A percentile compares a stretch with the other conserved stretches of the same genome.
phyloP scores from a whole-genome alignment of 2,888 invertebrate genomes.

The Ormyrus labotus region DNA sequence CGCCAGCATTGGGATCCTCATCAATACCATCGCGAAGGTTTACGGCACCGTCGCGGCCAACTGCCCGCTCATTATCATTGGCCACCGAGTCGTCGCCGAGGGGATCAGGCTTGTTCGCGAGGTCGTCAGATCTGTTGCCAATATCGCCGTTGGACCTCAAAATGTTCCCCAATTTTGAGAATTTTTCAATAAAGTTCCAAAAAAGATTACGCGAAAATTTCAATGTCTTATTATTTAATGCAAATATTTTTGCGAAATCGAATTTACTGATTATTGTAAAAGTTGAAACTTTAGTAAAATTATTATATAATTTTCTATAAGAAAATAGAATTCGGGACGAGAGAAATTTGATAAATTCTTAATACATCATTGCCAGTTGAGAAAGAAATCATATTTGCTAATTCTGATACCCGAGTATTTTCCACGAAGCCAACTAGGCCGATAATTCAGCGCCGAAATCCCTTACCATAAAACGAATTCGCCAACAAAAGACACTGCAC shows the following conservation, averaged over 20 bases:
- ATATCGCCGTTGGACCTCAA: slow-evolving; percentile 55
- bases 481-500: background rate
- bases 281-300: no score
- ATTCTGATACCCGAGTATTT: background rate
- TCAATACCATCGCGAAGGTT: slow-evolving; percentile 56
- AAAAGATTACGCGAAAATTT: no score
- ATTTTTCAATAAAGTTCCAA: no score
- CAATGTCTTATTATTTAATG: background rate
- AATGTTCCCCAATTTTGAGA: background rate
- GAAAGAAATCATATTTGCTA: no score
- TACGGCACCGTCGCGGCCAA: slow-evolving; percentile 59
- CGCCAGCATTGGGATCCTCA: slow-evolving; percentile 53
- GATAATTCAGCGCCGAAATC: background rate
- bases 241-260: no score
- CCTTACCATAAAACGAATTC: background rate
- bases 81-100: slow-evolving; percentile 58
- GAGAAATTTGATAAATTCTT: background rate
- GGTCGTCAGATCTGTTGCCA: slow-evolving; percentile 55
- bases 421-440: background rate
- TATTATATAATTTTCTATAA: no score
- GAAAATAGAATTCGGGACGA: background rate
- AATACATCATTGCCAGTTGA: background rate
- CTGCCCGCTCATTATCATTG: slow-evolving; percentile 59
- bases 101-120: slow-evolving; percentile 59
- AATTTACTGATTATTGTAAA: no score